Base-by-base conservation (phyloP, 2,888 invertebrate species). In the Tipula lateralis region DNA sequence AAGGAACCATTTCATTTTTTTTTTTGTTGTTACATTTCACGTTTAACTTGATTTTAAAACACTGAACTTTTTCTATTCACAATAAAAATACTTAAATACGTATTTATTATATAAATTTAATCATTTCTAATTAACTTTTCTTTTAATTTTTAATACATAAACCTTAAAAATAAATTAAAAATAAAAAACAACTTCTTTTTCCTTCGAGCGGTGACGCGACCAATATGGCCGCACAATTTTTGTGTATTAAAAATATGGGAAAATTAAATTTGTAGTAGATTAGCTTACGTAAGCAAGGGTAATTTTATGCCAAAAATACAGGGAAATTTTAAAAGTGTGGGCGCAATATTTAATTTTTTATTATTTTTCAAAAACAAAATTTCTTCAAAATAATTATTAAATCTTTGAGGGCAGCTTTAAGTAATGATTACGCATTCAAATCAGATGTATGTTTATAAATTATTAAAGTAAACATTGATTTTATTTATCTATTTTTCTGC, bases 221-320 rank as follows among this genome's bases (percentile, higher is more conserved):
- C 85, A 85, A 85, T 83, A 85, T 85, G 85, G 85, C 85, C 85
- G 85, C 44, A 29, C 12, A 36, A 19, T 81, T 44, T 84, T 84
- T 29, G 39, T 36, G 83, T 83, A 39, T 36, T 34, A 83, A 34
- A n/a, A 66, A 66, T 66, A 83, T 36, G 24, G 19, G 13, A 24
- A 44, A 29, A 44, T n/a, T 30, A 84, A n/a, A 50, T 29, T n/a
- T 84, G 84, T 44, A 84, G 4, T 84, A 84, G 84, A 39, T 84
- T 24, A 36, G 83, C 83, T 83, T 83, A 83, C 83, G 83, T 83
- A 83, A 83, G 83, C 83, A 83, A 30, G 30, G 66, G 66, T 24
- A 66, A 66, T 66, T 66, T 66, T 66, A 9, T 9, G 24, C 24
- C 66, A 66, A 66, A 66, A 66, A 66, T 24, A 66, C 66, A 66